These are phyloP conservation scores for Pygmarrhopalites habei DNA, from an alignment of 1,140 invertebrate genomes.

Conservation along the genomic window DNA sequence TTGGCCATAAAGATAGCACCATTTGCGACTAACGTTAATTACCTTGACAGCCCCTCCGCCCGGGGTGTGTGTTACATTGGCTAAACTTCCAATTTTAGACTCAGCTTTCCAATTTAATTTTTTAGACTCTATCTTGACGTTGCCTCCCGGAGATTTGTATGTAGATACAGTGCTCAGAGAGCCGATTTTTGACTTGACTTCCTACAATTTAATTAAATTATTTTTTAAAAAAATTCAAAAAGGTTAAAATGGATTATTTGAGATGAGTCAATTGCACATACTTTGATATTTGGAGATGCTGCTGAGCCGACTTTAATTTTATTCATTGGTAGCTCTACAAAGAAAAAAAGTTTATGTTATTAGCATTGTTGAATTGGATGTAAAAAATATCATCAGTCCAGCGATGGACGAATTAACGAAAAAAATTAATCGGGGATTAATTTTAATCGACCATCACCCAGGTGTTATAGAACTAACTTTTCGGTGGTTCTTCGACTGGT, in stretches of 20 bases:
- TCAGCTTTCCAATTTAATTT: constrained; percentile 89
- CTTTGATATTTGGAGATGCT: constrained; percentile 83
- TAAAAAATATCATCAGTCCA: background rate
- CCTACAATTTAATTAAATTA: too few relatives aligned
- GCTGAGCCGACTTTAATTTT: constrained; percentile 84
- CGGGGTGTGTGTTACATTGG: constrained; percentile 87
- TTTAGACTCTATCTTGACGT: constrained; percentile 80
- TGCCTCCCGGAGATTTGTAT: constrained; percentile 79
- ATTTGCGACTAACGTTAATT: too few relatives aligned
- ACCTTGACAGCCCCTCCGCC: constrained; percentile 89
- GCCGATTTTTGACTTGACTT: constrained; percentile 87
- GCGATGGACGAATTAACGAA: background rate
- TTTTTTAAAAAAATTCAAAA: too few relatives aligned
- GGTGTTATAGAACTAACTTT: background rate
- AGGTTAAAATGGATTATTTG: too few relatives aligned
- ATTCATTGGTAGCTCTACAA: constrained; percentile 77
- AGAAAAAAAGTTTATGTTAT: background rate
- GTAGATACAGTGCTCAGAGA: constrained; percentile 77
- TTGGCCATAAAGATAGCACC: too few relatives aligned
- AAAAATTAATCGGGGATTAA: too few relatives aligned
- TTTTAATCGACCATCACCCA: background rate
- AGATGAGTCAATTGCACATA: too few relatives aligned
- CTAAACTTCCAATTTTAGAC: constrained; percentile 84
- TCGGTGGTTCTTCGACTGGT: background rate
- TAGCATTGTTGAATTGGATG: background rate